Evolutionary conservation across 2,113 vertebrate species (phyloP).

Genomic region (Reinhardtius hippoglossoides): DNA sequence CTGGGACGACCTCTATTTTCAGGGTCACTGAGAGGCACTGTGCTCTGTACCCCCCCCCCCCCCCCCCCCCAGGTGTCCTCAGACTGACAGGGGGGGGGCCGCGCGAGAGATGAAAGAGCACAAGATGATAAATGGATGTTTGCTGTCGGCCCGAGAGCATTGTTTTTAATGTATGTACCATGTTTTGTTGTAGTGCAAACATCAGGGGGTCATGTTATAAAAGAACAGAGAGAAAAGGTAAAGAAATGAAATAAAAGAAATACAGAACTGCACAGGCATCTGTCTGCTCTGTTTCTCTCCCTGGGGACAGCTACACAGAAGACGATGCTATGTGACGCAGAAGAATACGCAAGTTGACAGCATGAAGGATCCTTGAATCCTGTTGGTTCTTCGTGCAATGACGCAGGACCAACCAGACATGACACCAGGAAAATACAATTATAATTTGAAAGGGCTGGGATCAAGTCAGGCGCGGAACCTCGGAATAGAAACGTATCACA

Average conservation of each 20-base stretch:
- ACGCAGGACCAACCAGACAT: constrained; percentile 49
- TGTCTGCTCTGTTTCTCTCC: background rate
- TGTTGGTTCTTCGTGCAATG: constrained; percentile 44
- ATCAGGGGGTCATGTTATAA: background rate
- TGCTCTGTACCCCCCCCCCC: background rate
- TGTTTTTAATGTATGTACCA: constrained; percentile 4
- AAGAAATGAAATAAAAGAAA: background rate
- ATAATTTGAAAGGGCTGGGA: constrained; percentile 13
- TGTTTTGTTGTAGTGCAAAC: background rate
- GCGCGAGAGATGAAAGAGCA: constrained; percentile 32
- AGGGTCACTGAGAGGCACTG: constrained; percentile 44
- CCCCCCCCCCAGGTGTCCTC: constrained; percentile 42
- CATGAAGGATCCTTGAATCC: constrained; percentile 47
- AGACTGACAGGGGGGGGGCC: constrained; percentile 6
- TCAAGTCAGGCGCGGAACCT: constrained; percentile 11
- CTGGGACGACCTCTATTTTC: constrained; percentile 64
- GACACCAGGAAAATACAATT: constrained; percentile 13
- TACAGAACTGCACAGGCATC: no score
- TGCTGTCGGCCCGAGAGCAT: background rate
- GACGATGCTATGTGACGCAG: constrained; percentile 47
- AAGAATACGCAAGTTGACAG: constrained; percentile 50
- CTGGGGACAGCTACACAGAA: constrained; percentile 10
- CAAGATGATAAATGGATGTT: constrained; percentile 43
- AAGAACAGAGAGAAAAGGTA: background rate
- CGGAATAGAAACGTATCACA: constrained; percentile 10